Conservation (phyloP, 2,113 vertebrate species). For the Sturnus vulgaris region DNA sequence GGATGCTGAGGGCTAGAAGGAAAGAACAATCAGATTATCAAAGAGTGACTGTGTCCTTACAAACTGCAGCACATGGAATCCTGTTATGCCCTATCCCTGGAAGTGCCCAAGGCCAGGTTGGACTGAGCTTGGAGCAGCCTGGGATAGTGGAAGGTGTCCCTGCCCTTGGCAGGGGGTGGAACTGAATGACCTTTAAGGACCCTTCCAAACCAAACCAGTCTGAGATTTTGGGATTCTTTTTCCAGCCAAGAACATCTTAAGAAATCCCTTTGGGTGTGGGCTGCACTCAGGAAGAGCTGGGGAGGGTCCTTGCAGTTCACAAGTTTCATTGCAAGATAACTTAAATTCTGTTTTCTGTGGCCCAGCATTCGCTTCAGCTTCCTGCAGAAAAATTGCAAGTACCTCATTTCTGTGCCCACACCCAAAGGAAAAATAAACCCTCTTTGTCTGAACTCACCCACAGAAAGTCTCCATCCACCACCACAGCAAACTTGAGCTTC, state of each 20-base stretch:
- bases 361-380: too few relatives aligned
- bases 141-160: background rate
- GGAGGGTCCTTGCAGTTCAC: too few relatives aligned
- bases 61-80: background rate
- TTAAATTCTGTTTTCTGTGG: too few relatives aligned
- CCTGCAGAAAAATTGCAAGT: too few relatives aligned
- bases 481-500: slow-evolving; percentile 81
- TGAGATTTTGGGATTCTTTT: background rate
- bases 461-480: slow-evolving; percentile 72
- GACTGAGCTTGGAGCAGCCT: background rate
- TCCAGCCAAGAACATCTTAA: background rate
- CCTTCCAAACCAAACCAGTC: background rate
- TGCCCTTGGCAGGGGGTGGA: background rate
- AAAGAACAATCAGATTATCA: background rate
- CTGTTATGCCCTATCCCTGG: background rate
- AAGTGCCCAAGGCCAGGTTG: background rate
- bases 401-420: background rate
- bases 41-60: background rate
- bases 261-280: background rate
- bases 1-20: background rate
- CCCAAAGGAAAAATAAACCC: background rate
- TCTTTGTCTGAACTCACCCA: slow-evolving; percentile 74
- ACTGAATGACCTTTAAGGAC: background rate
- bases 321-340: too few relatives aligned
- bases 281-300: too few relatives aligned